Percentiles rank a stretch among this genome's conserved stretches.
Evolutionary conservation across 2,888 invertebrate genomes (phyloP).

Genomic region (Xestia sexstrigata): DNA sequence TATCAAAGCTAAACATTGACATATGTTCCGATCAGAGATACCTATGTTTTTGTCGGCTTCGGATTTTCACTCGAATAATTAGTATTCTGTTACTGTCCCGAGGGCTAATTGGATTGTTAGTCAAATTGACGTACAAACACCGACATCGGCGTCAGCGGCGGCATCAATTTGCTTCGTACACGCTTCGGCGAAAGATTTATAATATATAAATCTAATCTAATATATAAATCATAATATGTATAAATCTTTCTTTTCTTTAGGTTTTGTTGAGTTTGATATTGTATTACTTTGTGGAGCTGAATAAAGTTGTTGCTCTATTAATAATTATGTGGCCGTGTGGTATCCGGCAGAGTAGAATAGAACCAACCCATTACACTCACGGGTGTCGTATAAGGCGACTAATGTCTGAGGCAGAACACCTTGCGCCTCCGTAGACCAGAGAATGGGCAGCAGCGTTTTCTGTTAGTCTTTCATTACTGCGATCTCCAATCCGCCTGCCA

Average conservation of each 20-base stretch:
- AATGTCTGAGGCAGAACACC: too few species aligned
- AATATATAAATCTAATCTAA: too few species aligned
- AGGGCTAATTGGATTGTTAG: constrained; percentile 81
- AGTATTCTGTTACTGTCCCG: constrained; percentile 78
- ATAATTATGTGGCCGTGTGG: not conserved
- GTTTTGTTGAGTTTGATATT: not conserved
- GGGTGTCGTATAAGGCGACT: too few species aligned
- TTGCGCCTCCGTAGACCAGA: too few species aligned
- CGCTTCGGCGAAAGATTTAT: constrained; percentile 11
- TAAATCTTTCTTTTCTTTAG: too few species aligned
- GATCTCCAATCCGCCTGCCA: too few species aligned
- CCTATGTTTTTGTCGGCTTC: constrained; percentile 61
- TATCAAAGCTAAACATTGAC: constrained; percentile 31
- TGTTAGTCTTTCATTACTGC: too few species aligned
- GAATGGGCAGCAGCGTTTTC: too few species aligned
- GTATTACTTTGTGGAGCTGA: not conserved
- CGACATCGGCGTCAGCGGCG: constrained; percentile 61
- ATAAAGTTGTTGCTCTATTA: not conserved
- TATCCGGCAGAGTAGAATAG: too few species aligned
- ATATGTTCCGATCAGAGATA: constrained; percentile 37
- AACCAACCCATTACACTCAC: too few species aligned
- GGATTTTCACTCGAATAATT: constrained; percentile 73
- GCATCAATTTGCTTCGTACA: constrained; percentile 65
- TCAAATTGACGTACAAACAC: constrained; percentile 78
- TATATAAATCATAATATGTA: too few species aligned